Evolutionary conservation across 1,140 invertebrate genomes (phyloP).

Genomic region (Drosophila carrolli): DNA sequence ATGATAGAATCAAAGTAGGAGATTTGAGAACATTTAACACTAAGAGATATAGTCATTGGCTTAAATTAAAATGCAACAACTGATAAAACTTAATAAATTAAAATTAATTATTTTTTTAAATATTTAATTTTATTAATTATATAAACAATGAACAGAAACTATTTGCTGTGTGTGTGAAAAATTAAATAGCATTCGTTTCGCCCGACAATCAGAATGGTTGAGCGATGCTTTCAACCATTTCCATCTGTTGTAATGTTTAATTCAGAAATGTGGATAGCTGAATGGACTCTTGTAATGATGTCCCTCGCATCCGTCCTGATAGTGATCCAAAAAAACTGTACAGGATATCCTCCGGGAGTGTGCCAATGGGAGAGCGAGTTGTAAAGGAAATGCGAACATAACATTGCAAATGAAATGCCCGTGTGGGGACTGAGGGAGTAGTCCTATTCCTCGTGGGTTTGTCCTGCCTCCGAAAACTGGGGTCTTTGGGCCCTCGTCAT

Average conservation of each 20-base stretch:
- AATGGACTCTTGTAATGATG: constrained; percentile 4
- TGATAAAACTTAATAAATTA: too few species aligned
- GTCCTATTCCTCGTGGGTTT: constrained; percentile 13
- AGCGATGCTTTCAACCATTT: constrained; percentile 10
- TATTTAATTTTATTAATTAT: background rate
- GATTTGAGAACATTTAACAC: too few species aligned
- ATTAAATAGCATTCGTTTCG: background rate
- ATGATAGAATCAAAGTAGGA: too few species aligned
- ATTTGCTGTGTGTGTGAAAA: constrained; percentile 1
- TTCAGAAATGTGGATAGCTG: constrained; percentile 27
- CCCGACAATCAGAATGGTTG: constrained; percentile 17
- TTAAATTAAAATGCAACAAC: too few species aligned
- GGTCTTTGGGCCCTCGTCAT: constrained; percentile 20
- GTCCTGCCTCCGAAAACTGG: constrained; percentile 10
- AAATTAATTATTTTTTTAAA: too few species aligned
- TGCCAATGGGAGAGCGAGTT: constrained; percentile 28
- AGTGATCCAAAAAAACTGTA: constrained; percentile 36
- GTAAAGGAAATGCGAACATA: constrained; percentile 15
- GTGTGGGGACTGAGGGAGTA: background rate
- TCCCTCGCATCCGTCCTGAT: constrained; percentile 21
- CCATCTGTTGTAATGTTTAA: constrained; percentile 20
- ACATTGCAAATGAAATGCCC: constrained; percentile 43
- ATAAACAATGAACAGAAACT: too few species aligned
- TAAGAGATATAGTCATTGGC: too few species aligned
- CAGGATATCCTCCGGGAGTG: constrained; percentile 50